Percentiles rank a stretch among this genome's conserved stretches.
phyloP scores from a whole-genome alignment of 2,797 vertebrate genomes.

The Mergus octosetaceus region DNA sequence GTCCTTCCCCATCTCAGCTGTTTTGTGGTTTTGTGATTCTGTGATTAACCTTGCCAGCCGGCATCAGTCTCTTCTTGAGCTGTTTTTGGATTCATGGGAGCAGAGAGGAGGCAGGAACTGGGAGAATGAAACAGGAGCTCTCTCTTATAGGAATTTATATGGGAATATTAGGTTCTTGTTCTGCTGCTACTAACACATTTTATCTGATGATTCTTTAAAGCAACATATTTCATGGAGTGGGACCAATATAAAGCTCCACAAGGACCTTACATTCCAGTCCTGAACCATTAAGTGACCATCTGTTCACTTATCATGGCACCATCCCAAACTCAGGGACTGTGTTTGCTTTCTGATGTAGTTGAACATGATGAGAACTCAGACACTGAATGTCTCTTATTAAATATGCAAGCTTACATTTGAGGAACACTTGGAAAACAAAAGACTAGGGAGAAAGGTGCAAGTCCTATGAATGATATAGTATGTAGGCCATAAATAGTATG shows the following conservation, averaged over 20 bases:
- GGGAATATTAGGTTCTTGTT: background rate
- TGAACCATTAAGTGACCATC: background rate
- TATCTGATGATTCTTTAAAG: background rate
- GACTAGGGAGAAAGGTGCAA: background rate
- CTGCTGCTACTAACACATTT: background rate
- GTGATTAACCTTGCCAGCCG: background rate
- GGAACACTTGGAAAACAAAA: background rate
- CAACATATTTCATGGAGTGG: fast-evolving
- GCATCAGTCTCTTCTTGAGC: background rate
- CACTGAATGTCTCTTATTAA: background rate
- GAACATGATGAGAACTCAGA: background rate
- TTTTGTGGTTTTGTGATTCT: background rate
- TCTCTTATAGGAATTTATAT: background rate
- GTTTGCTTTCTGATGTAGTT: background rate
- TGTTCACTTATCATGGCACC: background rate
- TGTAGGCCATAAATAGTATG: background rate
- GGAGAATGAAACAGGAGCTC: background rate
- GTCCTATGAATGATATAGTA: background rate
- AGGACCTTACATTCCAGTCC: background rate
- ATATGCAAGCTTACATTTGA: background rate
- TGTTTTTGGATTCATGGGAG: background rate
- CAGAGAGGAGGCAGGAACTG: background rate
- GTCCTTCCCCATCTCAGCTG: fast-evolving
- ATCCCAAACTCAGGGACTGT: background rate
- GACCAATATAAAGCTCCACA: background rate